These are phyloP conservation scores for Siniperca obscura DNA, from an alignment of 2,797 vertebrate species.

Conservation along the genomic window DNA sequence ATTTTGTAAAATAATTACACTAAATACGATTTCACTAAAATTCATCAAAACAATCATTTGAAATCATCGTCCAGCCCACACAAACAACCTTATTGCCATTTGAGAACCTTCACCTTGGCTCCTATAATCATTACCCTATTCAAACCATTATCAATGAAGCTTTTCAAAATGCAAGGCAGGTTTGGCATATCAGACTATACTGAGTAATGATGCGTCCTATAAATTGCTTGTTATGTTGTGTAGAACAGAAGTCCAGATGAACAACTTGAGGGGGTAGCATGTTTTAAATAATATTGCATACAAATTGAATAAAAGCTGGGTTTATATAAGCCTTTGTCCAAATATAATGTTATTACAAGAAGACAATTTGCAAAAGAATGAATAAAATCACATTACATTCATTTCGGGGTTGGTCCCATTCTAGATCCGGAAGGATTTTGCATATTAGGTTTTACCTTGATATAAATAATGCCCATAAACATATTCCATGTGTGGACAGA, in stretches of 20 bases:
- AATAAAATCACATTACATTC: not conserved
- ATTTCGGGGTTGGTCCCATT: not conserved
- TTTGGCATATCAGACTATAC: not conserved
- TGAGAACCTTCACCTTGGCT: slow-evolving; percentile 15
- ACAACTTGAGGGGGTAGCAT: not conserved
- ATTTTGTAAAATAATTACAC: too few species aligned
- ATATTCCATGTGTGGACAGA: not conserved
- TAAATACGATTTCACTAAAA: too few species aligned
- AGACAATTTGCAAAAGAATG: not conserved
- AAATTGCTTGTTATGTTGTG: not conserved
- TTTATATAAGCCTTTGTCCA: not conserved
- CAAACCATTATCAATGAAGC: slow-evolving; percentile 24
- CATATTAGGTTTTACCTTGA: not conserved
- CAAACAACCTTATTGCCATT: not conserved
- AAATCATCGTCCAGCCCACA: not conserved
- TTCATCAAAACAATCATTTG: not conserved
- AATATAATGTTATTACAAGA: slow-evolving; percentile 13
- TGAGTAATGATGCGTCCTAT: not conserved
- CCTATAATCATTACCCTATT: slow-evolving; percentile 5
- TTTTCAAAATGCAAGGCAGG: slow-evolving; percentile 3
- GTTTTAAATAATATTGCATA: not conserved
- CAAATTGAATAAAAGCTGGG: not conserved
- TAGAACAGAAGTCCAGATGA: not conserved
- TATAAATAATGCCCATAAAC: not conserved
- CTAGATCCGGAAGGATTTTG: not conserved